Percentiles rank a stretch among this genome's conserved stretches.
Conservation (phyloP, 2,888 invertebrate genomes). For the Morinoia aosen region DNA sequence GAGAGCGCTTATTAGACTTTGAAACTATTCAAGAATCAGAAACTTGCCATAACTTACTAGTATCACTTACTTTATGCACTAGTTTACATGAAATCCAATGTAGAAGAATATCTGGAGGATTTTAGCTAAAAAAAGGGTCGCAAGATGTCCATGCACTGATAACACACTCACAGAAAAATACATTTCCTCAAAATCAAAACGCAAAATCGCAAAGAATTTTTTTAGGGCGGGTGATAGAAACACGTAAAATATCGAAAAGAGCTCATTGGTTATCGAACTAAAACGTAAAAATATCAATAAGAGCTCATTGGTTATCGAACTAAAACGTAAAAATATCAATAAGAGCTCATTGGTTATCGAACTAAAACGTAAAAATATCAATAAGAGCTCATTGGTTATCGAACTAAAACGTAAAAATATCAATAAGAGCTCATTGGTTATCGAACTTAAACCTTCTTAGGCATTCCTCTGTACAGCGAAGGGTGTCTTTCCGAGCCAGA, state of each 20-base stretch:
- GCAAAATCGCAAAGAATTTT: neutral
- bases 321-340: neutral
- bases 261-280: too few relatives aligned
- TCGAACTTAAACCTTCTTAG: neutral
- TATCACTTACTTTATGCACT: too few relatives aligned
- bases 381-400: neutral
- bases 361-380: neutral
- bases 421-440: neutral
- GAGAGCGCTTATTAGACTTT: too few relatives aligned
- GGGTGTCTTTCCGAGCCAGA: neutral
- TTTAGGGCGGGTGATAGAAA: neutral
- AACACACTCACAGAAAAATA: too few relatives aligned
- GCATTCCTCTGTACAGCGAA: neutral
- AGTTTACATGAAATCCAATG: too few relatives aligned
- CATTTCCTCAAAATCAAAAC: neutral
- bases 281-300: neutral
- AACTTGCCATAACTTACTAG: too few relatives aligned
- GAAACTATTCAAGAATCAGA: too few relatives aligned
- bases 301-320: neutral
- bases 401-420: neutral
- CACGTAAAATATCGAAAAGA: neutral
- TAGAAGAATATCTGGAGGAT: too few relatives aligned
- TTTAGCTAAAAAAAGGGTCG: too few relatives aligned
- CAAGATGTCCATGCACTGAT: too few relatives aligned
- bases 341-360: neutral